Conservation (phyloP, 2,113 vertebrate species). For the Suricata suricatta region DNA sequence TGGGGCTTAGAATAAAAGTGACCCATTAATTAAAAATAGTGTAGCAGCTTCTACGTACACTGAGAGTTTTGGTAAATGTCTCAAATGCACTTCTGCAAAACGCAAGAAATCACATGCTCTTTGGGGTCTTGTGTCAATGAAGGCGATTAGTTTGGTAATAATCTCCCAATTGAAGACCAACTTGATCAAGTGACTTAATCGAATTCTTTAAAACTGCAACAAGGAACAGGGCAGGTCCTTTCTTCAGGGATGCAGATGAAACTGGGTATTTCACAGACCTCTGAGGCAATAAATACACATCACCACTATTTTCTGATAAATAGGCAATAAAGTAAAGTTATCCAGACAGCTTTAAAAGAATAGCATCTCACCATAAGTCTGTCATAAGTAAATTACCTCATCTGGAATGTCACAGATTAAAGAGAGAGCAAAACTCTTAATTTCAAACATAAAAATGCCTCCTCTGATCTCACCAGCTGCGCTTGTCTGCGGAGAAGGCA, state of each 20-base stretch:
- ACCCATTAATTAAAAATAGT: slow-evolving; percentile 72
- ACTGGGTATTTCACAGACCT: slow-evolving; percentile 68
- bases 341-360: slow-evolving; percentile 79
- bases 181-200: slow-evolving; percentile 84
- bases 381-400: slow-evolving; percentile 65
- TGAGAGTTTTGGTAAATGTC: slow-evolving; percentile 77
- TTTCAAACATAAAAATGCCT: slow-evolving; percentile 49
- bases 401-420: slow-evolving; percentile 34
- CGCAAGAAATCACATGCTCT: slow-evolving; percentile 75
- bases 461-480: background rate
- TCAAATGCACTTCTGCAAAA: slow-evolving; percentile 73
- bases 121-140: slow-evolving; percentile 78
- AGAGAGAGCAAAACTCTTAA: slow-evolving; percentile 55
- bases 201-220: slow-evolving; percentile 83
- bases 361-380: slow-evolving; percentile 69
- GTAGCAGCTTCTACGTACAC: slow-evolving; percentile 69
- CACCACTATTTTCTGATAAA: slow-evolving; percentile 81
- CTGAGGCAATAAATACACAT: slow-evolving; percentile 80
- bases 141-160: slow-evolving; percentile 85
- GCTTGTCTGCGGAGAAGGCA: background rate
- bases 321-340: slow-evolving; percentile 81
- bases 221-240: slow-evolving; percentile 78
- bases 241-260: slow-evolving; percentile 79
- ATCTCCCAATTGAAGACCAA: slow-evolving; percentile 86
- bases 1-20: slow-evolving; percentile 75